These are phyloP conservation scores for Itoplectis maculator DNA, from an alignment of 2,888 invertebrate genomes.

Conservation along the genomic window DNA sequence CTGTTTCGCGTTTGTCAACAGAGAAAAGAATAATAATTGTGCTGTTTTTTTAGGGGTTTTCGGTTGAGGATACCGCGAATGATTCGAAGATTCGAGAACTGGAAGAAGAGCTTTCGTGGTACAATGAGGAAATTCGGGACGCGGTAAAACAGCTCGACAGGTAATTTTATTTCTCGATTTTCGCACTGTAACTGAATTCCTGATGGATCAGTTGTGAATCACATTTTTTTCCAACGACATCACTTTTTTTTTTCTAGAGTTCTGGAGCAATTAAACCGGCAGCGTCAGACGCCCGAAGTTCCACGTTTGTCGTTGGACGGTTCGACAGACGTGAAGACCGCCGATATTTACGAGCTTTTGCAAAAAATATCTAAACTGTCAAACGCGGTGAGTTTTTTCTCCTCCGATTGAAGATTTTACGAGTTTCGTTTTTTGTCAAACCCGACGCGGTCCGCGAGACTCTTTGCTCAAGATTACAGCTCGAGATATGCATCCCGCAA, in stretches of 20 bases:
- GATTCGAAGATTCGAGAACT: slow-evolving; percentile 69
- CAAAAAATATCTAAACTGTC: slow-evolving; percentile 64
- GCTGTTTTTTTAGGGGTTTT: slow-evolving; percentile 75
- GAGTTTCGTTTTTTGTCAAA: neutral
- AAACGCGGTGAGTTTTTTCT: slow-evolving; percentile 53
- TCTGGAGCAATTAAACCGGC: slow-evolving; percentile 34
- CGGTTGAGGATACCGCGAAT: slow-evolving; percentile 61
- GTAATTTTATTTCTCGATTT: slow-evolving; percentile 29
- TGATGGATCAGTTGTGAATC: neutral
- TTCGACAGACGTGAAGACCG: slow-evolving; percentile 20
- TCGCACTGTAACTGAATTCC: neutral
- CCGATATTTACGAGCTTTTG: slow-evolving; percentile 59
- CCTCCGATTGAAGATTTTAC: neutral
- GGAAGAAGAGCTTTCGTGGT: slow-evolving; percentile 71
- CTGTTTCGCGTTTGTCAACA: neutral
- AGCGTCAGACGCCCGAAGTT: slow-evolving; percentile 33
- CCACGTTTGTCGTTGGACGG: slow-evolving; percentile 25
- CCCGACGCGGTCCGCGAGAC: neutral
- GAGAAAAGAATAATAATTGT: slow-evolving; percentile 4
- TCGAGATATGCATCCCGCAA: slow-evolving; percentile 57
- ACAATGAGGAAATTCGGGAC: slow-evolving; percentile 68
- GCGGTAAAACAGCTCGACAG: slow-evolving; percentile 67
- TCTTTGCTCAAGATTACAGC: slow-evolving; percentile 37
- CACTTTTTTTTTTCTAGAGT: slow-evolving; percentile 55
- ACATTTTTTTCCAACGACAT: no score